phyloP scores from a whole-genome alignment of 1,140 invertebrate species.

The Euura lappo region DNA sequence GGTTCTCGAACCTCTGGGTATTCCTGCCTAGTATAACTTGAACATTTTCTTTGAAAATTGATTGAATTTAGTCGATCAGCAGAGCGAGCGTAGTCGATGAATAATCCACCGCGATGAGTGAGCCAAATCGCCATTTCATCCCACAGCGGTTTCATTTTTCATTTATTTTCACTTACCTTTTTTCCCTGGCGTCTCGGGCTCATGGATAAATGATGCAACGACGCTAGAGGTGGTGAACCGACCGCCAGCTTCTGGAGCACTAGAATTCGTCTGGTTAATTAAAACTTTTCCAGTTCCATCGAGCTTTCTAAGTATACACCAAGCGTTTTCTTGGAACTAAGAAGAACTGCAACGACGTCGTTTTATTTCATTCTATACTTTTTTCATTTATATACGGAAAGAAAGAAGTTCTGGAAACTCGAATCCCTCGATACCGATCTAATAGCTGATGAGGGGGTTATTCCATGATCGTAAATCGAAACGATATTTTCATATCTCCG shows the following conservation, averaged over 20 bases:
- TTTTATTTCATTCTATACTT: background rate
- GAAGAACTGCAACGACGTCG: background rate
- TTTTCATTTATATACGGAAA: background rate
- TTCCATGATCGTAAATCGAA: too few species aligned
- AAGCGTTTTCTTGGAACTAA: background rate
- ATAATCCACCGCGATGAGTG: background rate
- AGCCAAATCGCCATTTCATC: background rate
- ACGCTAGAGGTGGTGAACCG: background rate
- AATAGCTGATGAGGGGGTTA: too few species aligned
- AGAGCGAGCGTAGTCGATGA: background rate
- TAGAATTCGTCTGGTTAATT: constrained; percentile 4
- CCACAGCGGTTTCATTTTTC: background rate
- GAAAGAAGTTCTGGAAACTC: background rate
- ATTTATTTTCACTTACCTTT: constrained; percentile 4
- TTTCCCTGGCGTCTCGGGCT: background rate
- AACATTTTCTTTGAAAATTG: background rate
- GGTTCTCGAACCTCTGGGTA: too few species aligned
- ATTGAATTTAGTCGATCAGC: background rate
- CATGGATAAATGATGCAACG: constrained; percentile 1
- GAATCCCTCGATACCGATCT: too few species aligned
- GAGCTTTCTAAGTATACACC: background rate
- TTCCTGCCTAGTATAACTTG: background rate
- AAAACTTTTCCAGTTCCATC: background rate
- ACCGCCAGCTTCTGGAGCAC: background rate
- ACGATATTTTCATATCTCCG: too few species aligned